A percentile compares a stretch with the other conserved stretches of the same genome.
phyloP scores from a whole-genome alignment of 1,140 invertebrate genomes.

The Harpegnathos saltator region DNA sequence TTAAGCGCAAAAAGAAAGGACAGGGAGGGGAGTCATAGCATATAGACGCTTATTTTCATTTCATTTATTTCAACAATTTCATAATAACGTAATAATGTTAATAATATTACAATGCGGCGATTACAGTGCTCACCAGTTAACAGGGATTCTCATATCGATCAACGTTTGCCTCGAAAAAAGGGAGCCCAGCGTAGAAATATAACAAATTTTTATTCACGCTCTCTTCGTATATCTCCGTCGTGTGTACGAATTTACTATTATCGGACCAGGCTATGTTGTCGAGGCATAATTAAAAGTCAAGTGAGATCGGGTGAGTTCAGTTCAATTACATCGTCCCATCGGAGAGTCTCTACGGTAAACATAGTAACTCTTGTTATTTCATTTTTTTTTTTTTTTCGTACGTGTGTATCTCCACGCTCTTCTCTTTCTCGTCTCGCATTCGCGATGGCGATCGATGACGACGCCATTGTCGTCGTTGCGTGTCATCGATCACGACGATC shows the following conservation, averaged over 20 bases:
- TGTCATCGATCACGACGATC: conserved; percentile 66
- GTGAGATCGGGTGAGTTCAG: conserved; percentile 81
- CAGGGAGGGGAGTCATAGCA: too few species aligned
- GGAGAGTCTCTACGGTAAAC: conserved; percentile 74
- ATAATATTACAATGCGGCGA: conserved; percentile 86
- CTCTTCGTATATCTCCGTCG: conserved; percentile 72
- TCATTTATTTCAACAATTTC: conserved; percentile 87
- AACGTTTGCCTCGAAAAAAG: conserved; percentile 84
- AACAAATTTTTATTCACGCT: conserved; percentile 82
- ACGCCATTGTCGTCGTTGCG: conserved; percentile 1
- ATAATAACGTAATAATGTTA: conserved; percentile 86
- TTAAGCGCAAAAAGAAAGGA: too few species aligned
- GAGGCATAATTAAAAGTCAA: conserved; percentile 84
- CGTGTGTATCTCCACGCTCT: conserved; percentile 12
- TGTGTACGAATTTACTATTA: conserved; percentile 83
- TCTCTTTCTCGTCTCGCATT: conserved; percentile 4
- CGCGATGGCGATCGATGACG: conserved; percentile 38
- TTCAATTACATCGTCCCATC: conserved; percentile 81
- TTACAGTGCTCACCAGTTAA: conserved; percentile 85
- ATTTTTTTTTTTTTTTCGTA: conserved; percentile 44
- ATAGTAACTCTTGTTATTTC: conserved; percentile 70
- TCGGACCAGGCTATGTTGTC: conserved; percentile 83
- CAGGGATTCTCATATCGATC: conserved; percentile 85
- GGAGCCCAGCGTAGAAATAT: conserved; percentile 85
- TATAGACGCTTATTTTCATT: conserved; percentile 83